Conservation (phyloP, 2,113 vertebrate genomes). For the Psilopsiagon aymara region DNA sequence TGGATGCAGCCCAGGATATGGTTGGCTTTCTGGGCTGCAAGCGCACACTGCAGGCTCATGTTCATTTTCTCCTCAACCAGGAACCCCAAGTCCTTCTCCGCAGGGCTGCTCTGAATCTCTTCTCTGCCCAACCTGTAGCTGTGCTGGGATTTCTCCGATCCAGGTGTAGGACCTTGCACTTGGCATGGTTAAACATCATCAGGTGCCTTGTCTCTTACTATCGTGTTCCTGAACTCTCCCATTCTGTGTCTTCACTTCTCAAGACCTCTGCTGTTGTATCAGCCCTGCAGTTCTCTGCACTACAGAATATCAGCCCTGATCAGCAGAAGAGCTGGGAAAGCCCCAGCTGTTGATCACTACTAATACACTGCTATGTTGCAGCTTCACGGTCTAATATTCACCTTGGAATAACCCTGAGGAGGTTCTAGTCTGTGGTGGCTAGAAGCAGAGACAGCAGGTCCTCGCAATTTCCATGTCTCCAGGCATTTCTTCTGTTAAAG, state of each 20-base stretch:
- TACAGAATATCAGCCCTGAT: neutral
- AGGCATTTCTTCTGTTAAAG: neutral
- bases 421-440: no score
- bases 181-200: no score
- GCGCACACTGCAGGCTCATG: no score
- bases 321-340: neutral
- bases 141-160: no score
- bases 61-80: no score
- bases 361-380: rapidly evolving
- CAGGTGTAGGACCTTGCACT: no score
- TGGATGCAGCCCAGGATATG: no score
- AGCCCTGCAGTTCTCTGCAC: neutral
- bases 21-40: no score
- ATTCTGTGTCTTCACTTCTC: neutral
- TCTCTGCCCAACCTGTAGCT: no score
- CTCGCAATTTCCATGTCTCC: neutral
- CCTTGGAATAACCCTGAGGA: rapidly evolving
- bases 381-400: neutral
- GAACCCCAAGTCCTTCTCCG: no score
- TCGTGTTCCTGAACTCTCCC: rapidly evolving
- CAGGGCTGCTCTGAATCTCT: no score
- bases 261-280: neutral
- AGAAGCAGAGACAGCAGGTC: neutral
- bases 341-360: rapidly evolving
- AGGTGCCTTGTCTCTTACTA: neutral